phyloP scores from a whole-genome alignment of 2,797 vertebrate genomes.

The Acanthurus tractus region DNA sequence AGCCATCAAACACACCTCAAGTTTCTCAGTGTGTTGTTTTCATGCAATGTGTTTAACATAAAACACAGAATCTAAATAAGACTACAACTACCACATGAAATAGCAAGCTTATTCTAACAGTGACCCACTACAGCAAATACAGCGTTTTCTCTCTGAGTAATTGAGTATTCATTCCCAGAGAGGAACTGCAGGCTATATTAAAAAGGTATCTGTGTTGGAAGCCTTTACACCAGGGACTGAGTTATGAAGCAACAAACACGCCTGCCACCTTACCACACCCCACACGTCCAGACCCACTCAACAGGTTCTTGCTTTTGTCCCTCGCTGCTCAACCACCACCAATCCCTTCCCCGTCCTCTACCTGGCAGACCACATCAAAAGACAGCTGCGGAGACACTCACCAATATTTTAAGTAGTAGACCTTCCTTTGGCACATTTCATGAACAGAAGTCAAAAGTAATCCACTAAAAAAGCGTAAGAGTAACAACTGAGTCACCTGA shows the following conservation, averaged over 20 bases:
- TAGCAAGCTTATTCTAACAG: background rate
- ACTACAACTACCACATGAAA: background rate
- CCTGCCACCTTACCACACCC: constrained; percentile 81
- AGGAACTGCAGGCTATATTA: constrained; percentile 29
- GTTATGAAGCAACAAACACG: constrained; percentile 67
- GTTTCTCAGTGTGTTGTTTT: background rate
- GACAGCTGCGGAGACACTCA: constrained; percentile 34
- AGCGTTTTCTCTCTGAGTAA: constrained; percentile 1
- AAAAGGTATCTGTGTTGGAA: constrained; percentile 56
- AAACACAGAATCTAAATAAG: background rate
- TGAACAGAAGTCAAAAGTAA: background rate
- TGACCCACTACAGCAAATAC: background rate
- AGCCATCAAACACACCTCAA: background rate
- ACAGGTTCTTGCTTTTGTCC: constrained; percentile 79
- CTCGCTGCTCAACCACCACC: background rate
- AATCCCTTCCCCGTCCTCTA: constrained; percentile 17
- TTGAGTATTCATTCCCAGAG: constrained; percentile 8
- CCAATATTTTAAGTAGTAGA: background rate
- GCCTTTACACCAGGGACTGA: constrained; percentile 29
- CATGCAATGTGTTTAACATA: background rate
- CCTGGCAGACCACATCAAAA: constrained; percentile 61
- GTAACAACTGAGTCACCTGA: constrained; percentile 31
- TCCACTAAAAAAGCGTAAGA: too few relatives aligned
- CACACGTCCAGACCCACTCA: constrained; percentile 74
- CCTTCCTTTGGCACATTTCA: background rate